These are phyloP conservation scores for Bolborhynchus lineola DNA, from an alignment of 2,113 vertebrate genomes.

Conservation along the genomic window DNA sequence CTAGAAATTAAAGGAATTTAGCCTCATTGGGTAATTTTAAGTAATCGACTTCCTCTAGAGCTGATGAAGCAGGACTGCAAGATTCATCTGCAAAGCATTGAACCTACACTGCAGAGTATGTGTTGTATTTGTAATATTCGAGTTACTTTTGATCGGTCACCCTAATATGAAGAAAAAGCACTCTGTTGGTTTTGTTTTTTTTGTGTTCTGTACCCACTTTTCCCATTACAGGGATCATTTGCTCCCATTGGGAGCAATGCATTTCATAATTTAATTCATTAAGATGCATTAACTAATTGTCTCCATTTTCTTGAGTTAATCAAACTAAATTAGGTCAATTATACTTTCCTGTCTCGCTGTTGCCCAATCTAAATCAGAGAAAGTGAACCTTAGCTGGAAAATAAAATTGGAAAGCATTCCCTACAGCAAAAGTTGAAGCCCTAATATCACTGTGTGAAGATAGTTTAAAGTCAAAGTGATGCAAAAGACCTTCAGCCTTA, in stretches of 20 bases:
- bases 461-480: not conserved
- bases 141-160: not conserved
- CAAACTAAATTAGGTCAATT: constrained; percentile 69
- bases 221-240: constrained; percentile 42
- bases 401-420: not conserved
- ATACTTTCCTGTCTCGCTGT: constrained; percentile 37
- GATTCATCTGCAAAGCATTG: not conserved
- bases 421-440: not conserved
- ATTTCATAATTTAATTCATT: constrained; percentile 64
- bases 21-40: not conserved
- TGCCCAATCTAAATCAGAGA: constrained; percentile 29
- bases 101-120: not conserved
- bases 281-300: constrained; percentile 61
- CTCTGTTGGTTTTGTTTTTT: not conserved
- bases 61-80: not conserved
- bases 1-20: not conserved
- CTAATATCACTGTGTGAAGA: not conserved
- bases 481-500: not conserved
- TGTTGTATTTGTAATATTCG: not conserved
- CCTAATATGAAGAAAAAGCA: not conserved
- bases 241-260: constrained; percentile 17
- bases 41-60: not conserved
- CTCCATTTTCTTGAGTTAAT: constrained; percentile 66
- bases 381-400: not conserved
- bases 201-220: not conserved